Base-by-base conservation (phyloP, 2,797 vertebrate genomes). In the Megaceryle alcyon region DNA sequence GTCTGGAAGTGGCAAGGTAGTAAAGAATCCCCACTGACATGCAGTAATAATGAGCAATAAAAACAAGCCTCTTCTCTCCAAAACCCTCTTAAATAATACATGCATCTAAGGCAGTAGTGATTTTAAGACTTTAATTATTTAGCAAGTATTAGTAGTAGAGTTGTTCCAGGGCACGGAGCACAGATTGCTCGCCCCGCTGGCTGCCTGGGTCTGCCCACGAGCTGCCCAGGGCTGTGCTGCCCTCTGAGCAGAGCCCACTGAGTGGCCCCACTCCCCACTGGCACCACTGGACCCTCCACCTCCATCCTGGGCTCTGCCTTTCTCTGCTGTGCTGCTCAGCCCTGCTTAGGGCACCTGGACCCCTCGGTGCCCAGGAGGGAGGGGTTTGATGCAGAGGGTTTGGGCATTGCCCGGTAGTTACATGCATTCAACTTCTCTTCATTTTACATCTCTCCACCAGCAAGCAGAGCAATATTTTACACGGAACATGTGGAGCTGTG, bases 61-160 rank as follows among this genome's bases (percentile, higher is more conserved):
- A 95, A 91, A 43, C 87, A 88, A 91, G 63, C 57, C 87, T 48
- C 71, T 82, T 79, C 82, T 73, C 54, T 92, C 76, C 84, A 61
- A 82, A 89, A 43, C 61, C 44, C 29, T 66, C 87, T 76, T 94
- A 56, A 95, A 95, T 97, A 91, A 96, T 86, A 33, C 63, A 96
- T 77, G 73, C 23, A 14, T 16, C 63, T 78, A 18, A 88, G 89
- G 73, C 89, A 94, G 89, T 7, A 92, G 91, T 94, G 96, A 96
- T 79, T 94, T 96, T 94, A 92, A 85, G 91, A 29, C 73, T 61
- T 96, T 35, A 92, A 96, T 95, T 95, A 96, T 96, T 97, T 41
- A 97, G 92, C 64, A 73, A 59, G 10, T 93, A 86, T 80, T 79
- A 90, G 88, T 41, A 64, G 80, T 11, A 9, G 77, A 64, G 63